Conservation (phyloP, 2,113 vertebrate genomes). For the Butorides virescens region DNA sequence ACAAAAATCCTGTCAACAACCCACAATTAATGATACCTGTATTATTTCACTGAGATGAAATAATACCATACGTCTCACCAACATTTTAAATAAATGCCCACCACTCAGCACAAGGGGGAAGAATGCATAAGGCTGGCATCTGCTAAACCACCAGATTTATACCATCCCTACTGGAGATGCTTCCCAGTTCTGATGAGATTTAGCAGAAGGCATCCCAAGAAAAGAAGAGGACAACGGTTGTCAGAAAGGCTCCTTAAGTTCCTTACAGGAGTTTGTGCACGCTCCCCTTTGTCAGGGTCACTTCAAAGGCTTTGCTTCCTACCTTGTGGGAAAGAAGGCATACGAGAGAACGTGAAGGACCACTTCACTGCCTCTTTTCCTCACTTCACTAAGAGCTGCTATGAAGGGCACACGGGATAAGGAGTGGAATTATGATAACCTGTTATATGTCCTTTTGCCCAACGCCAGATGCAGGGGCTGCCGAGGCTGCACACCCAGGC, state of each 20-base stretch:
- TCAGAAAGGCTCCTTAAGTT: neutral
- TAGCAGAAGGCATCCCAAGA: neutral
- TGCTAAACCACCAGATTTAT: neutral
- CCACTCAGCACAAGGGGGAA: neutral
- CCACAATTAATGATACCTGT: neutral
- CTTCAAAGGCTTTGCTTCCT: constrained; percentile 1
- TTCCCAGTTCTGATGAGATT: neutral
- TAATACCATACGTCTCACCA: neutral
- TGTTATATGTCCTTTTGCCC: neutral
- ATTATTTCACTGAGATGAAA: neutral
- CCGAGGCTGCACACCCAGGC: neutral
- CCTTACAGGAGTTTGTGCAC: neutral
- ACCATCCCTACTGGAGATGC: neutral
- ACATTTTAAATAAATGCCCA: neutral
- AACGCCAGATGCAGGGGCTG: accelerated
- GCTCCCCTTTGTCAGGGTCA: neutral
- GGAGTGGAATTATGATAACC: neutral
- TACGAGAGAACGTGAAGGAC: neutral
- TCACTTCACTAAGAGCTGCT: constrained; percentile 7
- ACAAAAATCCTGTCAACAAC: constrained; percentile 24
- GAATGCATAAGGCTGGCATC: neutral
- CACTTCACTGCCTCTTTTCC: neutral
- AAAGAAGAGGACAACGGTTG: neutral
- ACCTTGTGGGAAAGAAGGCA: neutral
- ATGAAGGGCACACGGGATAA: neutral